A percentile compares a stretch with the other conserved stretches of the same genome.
Evolutionary conservation across 2,888 invertebrate species (phyloP).

Genomic region (Tetragonisca angustula): DNA sequence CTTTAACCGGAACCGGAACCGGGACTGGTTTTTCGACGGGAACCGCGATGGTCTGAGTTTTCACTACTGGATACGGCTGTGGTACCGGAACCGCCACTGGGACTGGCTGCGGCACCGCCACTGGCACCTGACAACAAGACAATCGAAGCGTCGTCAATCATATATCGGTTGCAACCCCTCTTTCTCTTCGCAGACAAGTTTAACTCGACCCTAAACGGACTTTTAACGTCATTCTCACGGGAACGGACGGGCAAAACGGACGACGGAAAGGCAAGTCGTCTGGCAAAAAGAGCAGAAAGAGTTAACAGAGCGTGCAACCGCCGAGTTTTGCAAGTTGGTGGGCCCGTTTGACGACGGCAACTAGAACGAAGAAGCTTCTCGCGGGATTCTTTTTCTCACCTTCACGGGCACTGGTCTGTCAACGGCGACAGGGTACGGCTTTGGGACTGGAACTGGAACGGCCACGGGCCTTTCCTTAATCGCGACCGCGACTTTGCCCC

Average conservation of each 20-base stretch:
- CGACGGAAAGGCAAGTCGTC: too few species aligned
- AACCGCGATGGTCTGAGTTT: constrained; percentile 82
- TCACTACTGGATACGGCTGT: constrained; percentile 84
- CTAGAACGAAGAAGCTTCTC: background rate
- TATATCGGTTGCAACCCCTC: background rate
- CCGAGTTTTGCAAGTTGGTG: constrained; percentile 1
- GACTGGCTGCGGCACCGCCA: constrained; percentile 84
- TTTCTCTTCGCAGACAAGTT: background rate
- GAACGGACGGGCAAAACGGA: background rate
- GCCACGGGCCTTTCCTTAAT: constrained; percentile 83
- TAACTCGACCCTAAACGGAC: background rate
- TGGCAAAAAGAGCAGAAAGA: too few species aligned
- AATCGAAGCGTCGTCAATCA: too few species aligned
- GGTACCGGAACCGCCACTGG: constrained; percentile 85
- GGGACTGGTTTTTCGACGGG: constrained; percentile 85
- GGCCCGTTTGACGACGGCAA: too few species aligned
- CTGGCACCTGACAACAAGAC: constrained; percentile 80
- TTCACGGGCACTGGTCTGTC: constrained; percentile 85
- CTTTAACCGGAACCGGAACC: constrained; percentile 85
- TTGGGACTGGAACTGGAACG: constrained; percentile 84
- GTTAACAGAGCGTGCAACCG: constrained; percentile 15
- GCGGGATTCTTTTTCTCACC: constrained; percentile 66
- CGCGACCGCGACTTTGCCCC: constrained; percentile 68
- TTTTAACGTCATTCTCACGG: background rate
- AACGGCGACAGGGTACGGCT: constrained; percentile 84